Conservation (phyloP, 2,113 vertebrate species). For the Rynchops niger region DNA sequence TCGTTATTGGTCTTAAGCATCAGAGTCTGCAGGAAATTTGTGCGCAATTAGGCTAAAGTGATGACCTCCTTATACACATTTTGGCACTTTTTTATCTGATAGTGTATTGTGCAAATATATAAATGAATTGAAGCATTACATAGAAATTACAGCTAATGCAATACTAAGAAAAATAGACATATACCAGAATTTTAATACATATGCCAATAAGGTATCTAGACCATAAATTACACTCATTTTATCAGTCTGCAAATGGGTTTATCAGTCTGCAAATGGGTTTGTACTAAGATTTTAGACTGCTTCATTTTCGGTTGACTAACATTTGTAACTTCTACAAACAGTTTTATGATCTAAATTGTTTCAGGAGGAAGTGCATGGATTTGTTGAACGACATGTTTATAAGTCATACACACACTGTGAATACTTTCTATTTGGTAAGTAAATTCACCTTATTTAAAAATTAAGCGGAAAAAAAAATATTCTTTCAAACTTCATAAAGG, state of each 20-base stretch:
- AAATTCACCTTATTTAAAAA: slow-evolving; percentile 21
- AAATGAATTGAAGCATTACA: slow-evolving; percentile 76
- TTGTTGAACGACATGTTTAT: neutral
- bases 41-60: slow-evolving; percentile 76
- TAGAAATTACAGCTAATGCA: slow-evolving; percentile 75
- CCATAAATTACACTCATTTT: slow-evolving; percentile 65
- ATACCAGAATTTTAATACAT: slow-evolving; percentile 68
- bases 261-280: slow-evolving; percentile 65
- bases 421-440: slow-evolving; percentile 18
- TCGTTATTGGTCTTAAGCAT: slow-evolving; percentile 68
- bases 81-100: slow-evolving; percentile 73
- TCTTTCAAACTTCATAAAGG: neutral
- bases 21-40: slow-evolving; percentile 72
- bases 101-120: slow-evolving; percentile 72
- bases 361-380: slow-evolving; percentile 28
- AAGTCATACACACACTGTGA: neutral
- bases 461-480: neutral
- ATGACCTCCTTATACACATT: slow-evolving; percentile 70
- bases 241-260: slow-evolving; percentile 70
- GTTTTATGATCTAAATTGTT: slow-evolving; percentile 49
- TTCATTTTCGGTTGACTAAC: slow-evolving; percentile 48
- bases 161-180: slow-evolving; percentile 67
- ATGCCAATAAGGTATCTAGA: slow-evolving; percentile 53
- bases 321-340: slow-evolving; percentile 54
- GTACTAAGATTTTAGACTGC: slow-evolving; percentile 45